Conservation (phyloP, 2,888 invertebrate genomes). For the Bimastos eiseni region DNA sequence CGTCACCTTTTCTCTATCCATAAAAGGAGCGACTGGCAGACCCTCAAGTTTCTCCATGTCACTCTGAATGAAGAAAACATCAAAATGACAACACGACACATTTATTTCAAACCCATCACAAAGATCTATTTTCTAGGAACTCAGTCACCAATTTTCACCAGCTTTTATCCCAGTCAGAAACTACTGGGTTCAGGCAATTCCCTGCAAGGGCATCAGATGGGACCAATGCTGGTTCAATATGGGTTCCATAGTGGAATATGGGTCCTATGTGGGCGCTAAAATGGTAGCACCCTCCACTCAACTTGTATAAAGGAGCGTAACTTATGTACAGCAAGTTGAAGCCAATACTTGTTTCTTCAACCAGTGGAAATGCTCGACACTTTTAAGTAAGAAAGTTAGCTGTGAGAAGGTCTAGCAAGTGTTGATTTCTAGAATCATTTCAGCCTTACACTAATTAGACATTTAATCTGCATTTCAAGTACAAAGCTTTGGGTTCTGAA, state of each 20-base stretch:
- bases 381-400: neutral
- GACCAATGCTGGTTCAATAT: no score
- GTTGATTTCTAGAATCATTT: neutral
- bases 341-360: neutral
- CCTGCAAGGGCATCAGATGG: no score
- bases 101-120: no score
- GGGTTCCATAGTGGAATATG: no score
- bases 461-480: neutral
- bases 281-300: no score
- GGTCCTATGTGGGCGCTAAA: no score
- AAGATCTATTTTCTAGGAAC: neutral
- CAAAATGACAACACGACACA: neutral
- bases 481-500: neutral
- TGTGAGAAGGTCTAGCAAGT: neutral
- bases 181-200: neutral
- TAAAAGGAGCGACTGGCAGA: constrained; percentile 81
- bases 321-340: no score
- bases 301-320: no score
- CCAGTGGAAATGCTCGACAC: neutral
- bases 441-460: neutral
- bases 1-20: constrained; percentile 83
- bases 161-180: neutral
- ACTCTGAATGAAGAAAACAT: constrained; percentile 57
- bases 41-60: constrained; percentile 75
- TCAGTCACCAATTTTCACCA: neutral